Conservation (phyloP, 1,140 invertebrate species). For the Acromyrmex charruanus region DNA sequence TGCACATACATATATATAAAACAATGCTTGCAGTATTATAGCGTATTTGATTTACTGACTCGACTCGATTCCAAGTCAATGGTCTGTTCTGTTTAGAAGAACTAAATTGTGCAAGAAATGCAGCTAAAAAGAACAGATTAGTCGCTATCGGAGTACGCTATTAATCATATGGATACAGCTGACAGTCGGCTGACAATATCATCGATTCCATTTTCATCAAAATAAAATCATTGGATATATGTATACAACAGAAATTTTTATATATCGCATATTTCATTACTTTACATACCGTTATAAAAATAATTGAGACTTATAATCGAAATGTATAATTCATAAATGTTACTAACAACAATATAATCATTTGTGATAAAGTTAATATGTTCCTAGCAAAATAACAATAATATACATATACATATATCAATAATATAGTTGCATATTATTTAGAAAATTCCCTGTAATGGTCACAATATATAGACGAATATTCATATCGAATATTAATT, state of each 20-base stretch:
- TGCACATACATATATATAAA: background rate
- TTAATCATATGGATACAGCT: too few relatives aligned
- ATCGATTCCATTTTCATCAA: background rate
- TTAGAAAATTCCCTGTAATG: slow-evolving; percentile 6
- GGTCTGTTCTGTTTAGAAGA: too few relatives aligned
- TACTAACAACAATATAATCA: background rate
- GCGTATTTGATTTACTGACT: too few relatives aligned
- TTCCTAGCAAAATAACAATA: background rate
- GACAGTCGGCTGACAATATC: too few relatives aligned
- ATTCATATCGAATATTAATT: slow-evolving; percentile 2
- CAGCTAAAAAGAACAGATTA: too few relatives aligned
- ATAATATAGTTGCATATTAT: background rate
- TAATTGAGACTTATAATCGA: background rate
- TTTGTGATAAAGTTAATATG: slow-evolving; percentile 7
- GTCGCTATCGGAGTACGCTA: too few relatives aligned
- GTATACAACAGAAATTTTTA: background rate
- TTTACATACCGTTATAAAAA: slow-evolving; percentile 10
- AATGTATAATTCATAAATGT: slow-evolving; percentile 4
- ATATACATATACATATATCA: background rate
- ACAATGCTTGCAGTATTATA: background rate
- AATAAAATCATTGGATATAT: slow-evolving; percentile 6
- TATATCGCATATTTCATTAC: background rate
- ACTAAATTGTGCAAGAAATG: too few relatives aligned
- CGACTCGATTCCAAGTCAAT: too few relatives aligned
- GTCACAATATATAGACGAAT: background rate